phyloP scores from a whole-genome alignment of 1,140 invertebrate species.

The Phortica variegata region DNA sequence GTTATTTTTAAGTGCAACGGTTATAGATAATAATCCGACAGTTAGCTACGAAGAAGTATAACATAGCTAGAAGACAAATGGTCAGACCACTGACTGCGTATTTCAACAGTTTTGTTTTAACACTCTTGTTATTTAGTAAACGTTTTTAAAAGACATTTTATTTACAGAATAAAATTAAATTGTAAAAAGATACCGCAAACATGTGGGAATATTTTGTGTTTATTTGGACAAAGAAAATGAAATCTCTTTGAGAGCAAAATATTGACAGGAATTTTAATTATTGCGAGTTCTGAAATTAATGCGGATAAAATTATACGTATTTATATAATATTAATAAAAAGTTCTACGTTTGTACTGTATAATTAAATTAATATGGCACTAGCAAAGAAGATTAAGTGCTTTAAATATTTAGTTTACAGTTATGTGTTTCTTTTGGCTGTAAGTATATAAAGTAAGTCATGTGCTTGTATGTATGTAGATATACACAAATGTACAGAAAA shows the following conservation, averaged over 20 bases:
- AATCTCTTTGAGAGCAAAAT: slow-evolving; percentile 21
- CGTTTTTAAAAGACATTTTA: slow-evolving; percentile 39
- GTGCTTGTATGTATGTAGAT: not conserved
- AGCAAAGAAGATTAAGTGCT: slow-evolving; percentile 55
- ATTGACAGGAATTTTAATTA: slow-evolving; percentile 6
- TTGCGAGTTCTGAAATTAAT: not conserved
- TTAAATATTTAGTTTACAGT: slow-evolving; percentile 57
- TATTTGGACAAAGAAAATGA: slow-evolving; percentile 7
- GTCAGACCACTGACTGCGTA: slow-evolving; percentile 44
- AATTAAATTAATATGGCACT: slow-evolving; percentile 37
- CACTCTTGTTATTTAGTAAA: slow-evolving; percentile 28
- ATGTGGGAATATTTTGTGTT: slow-evolving; percentile 25
- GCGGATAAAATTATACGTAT: not conserved
- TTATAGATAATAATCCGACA: slow-evolving; percentile 51
- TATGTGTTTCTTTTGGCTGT: slow-evolving; percentile 56
- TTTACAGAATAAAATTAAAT: slow-evolving; percentile 50
- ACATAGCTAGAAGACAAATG: slow-evolving; percentile 43
- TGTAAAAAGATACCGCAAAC: slow-evolving; percentile 32
- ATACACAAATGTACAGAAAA: slow-evolving; percentile 4
- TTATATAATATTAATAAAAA: not conserved
- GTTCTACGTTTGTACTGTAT: not conserved
- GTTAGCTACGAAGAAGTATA: slow-evolving; percentile 40
- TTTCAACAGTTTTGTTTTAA: slow-evolving; percentile 31
- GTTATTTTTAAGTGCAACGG: no score
- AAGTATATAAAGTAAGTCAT: slow-evolving; percentile 24